phyloP scores from a whole-genome alignment of 2,888 invertebrate genomes.

The Eupithecia inturbata region DNA sequence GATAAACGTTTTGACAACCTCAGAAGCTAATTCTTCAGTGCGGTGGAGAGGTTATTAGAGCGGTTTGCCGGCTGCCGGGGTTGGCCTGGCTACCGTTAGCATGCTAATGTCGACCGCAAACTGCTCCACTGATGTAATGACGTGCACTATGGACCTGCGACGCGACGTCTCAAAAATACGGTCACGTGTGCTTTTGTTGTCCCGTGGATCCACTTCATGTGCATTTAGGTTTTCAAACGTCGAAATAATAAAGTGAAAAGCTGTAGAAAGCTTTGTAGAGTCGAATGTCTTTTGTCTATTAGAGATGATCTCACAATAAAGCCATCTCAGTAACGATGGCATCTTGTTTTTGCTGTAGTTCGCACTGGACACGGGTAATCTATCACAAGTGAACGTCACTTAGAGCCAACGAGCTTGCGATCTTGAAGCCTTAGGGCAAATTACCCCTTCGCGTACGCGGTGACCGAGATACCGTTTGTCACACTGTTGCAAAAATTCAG shows the following conservation, averaged over 20 bases:
- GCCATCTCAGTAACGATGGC: conserved; percentile 37
- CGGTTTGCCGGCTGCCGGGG: conserved; percentile 46
- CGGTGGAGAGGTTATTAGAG: conserved; percentile 55
- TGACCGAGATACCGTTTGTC: conserved; percentile 34
- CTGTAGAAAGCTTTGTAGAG: not conserved
- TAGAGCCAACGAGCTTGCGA: conserved; percentile 47
- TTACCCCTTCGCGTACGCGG: conserved; percentile 34
- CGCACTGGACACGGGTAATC: conserved; percentile 62
- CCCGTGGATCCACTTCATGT: not conserved
- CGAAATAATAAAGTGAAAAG: not conserved
- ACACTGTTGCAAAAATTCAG: conserved; percentile 36
- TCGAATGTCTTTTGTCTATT: conserved; percentile 15
- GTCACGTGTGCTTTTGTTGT: conserved; percentile 41
- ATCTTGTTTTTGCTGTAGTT: conserved; percentile 56
- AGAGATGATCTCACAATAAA: conserved; percentile 16
- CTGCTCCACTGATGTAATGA: conserved; percentile 68
- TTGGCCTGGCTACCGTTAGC: conserved; percentile 70
- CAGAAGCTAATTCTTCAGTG: conserved; percentile 34
- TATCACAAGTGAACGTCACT: conserved; percentile 61
- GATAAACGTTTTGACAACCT: not conserved
- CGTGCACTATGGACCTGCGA: conserved; percentile 57
- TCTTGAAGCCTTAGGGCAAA: conserved; percentile 50
- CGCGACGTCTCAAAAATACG: conserved; percentile 46
- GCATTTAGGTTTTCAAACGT: not conserved
- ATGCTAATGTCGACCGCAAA: conserved; percentile 75